Evolutionary conservation across 1,140 invertebrate species (phyloP).

Genomic region (Dinothrombium tinctorium): DNA sequence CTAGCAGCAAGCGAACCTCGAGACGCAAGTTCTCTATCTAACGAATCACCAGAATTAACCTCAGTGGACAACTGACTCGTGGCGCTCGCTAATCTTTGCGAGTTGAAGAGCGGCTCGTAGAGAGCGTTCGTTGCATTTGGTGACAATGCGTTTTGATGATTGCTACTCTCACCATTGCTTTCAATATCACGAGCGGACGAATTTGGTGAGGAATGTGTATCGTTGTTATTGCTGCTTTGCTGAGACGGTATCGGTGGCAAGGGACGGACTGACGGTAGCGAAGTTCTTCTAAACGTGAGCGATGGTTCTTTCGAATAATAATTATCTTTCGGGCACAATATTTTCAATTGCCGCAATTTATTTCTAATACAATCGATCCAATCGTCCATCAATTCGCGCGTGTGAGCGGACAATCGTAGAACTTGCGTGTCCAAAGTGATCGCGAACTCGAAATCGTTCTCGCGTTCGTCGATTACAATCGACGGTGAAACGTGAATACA

Average conservation of each 20-base stretch:
- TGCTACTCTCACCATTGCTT: neutral
- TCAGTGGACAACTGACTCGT: conserved; percentile 1
- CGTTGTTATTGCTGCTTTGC: neutral
- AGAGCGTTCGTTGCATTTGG: neutral
- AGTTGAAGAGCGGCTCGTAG: neutral
- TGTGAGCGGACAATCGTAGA: conserved; percentile 37
- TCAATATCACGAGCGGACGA: neutral
- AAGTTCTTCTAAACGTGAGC: neutral
- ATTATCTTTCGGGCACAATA: conserved; percentile 40
- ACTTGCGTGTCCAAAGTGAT: conserved; percentile 40
- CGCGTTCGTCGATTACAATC: conserved; percentile 33
- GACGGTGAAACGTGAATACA: conserved; percentile 44
- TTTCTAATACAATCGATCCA: conserved; percentile 49
- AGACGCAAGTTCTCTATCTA: neutral
- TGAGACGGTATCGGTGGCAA: conserved; percentile 1
- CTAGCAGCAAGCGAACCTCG: neutral
- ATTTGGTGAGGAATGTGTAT: neutral
- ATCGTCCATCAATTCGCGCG: conserved; percentile 51
- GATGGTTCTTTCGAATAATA: conserved; percentile 43
- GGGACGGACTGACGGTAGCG: neutral
- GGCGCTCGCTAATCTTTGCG: conserved; percentile 6
- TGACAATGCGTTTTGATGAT: neutral
- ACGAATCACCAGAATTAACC: neutral
- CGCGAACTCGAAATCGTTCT: conserved; percentile 44
- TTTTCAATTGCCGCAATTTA: conserved; percentile 41